Conservation (phyloP, 1,140 invertebrate species). For the Pinna nobilis region DNA sequence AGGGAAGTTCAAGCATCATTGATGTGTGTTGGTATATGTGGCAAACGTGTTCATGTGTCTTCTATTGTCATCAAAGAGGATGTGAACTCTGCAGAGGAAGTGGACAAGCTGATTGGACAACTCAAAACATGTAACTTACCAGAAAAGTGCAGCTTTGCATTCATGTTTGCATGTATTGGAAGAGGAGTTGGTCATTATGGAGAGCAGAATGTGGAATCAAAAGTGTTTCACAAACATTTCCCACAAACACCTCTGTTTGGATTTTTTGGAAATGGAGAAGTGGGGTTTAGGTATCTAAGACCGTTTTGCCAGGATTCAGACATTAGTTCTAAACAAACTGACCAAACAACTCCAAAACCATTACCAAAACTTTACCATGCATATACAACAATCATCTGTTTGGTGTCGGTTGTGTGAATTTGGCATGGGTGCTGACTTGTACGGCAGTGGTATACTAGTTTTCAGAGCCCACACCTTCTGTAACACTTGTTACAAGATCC, state of each 20-base stretch:
- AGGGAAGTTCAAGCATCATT: constrained; percentile 24
- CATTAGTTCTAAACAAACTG: not conserved
- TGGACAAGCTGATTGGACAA: constrained; percentile 61
- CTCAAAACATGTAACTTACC: constrained; percentile 69
- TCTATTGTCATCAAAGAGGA: constrained; percentile 65
- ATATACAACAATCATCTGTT: constrained; percentile 70
- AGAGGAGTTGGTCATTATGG: constrained; percentile 74
- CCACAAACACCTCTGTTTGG: constrained; percentile 79
- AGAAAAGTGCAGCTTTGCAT: constrained; percentile 74
- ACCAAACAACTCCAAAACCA: constrained; percentile 23
- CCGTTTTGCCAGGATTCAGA: constrained; percentile 28
- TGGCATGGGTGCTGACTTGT: too few species aligned
- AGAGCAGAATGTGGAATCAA: constrained; percentile 77
- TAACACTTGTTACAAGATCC: too few species aligned
- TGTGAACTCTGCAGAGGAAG: constrained; percentile 49
- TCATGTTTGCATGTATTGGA: constrained; percentile 80
- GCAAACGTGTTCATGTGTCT: constrained; percentile 62
- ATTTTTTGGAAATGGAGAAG: constrained; percentile 80
- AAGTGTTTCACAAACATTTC: constrained; percentile 78
- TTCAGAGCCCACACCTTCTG: too few species aligned
- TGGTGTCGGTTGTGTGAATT: constrained; percentile 63
- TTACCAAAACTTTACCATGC: constrained; percentile 63
- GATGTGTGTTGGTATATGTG: constrained; percentile 69
- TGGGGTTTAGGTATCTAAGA: constrained; percentile 75
- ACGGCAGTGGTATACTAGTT: too few species aligned